Base-by-base conservation (phyloP, 2,888 invertebrate species). In the Sepiola atlantica region DNA sequence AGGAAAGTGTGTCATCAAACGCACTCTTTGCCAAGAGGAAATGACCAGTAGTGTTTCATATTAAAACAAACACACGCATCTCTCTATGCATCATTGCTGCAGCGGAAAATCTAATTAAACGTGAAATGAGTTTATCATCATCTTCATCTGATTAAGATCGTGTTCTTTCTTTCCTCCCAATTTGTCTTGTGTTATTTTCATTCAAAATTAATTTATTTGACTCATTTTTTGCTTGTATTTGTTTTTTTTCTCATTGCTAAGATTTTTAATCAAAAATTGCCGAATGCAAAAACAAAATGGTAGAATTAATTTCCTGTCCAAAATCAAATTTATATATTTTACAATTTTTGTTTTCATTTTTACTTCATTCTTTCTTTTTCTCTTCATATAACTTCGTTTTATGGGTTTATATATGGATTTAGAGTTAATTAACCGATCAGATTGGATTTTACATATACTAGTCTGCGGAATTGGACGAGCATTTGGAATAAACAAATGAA, bases 201-300 rank as follows among this genome's bases (percentile, higher is more conserved):
- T 77, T 77, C n/a, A n/a, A 28, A 77, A 24, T 61, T 24, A 61
- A n/a, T 77, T 77, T 28, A n/a, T 77, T 77, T 77, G 3, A 28
- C 28, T 28, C 61, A 6, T n/a, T 6, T 32, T 77, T n/a, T 45
- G 45, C 45, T 77, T 77, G n/a, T n/a, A n/a, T 12, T 77, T 32
- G n/a, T 77, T 77, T 32, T 32, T 77, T n/a, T 32, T n/a, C 28
- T n/a, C 16, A n/a, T 77, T 32, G 4, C n/a, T n/a, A 32, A 2
- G n/a, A n/a, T 77, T 77, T 77, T 77, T 77, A 77, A 77, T 77
- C 77, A 77, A 77, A 77, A 77, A n/a, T 32, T n/a, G 77, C 77
- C n/a, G n/a, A 77, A n/a, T 77, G 77, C n/a, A n/a, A 77, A 77
- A n/a, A n/a, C 16, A 28, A 32, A 77, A 77, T 77, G 77, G 77